Evolutionary conservation across 1,140 invertebrate genomes (phyloP).

Genomic region (Nixonia krombeini): DNA sequence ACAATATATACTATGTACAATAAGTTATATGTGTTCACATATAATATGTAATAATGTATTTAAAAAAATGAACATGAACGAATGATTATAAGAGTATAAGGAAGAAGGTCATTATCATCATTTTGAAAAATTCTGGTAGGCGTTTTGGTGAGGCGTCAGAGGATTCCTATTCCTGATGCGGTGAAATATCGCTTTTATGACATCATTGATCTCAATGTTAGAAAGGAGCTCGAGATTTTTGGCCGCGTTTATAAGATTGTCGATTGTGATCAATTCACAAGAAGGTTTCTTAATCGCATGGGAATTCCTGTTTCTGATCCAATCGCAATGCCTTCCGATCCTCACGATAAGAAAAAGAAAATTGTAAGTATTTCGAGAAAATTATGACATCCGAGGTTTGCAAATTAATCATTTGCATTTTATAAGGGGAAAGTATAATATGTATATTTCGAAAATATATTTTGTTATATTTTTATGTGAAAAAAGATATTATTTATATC

Average conservation of each 20-base stretch:
- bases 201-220: slow-evolving; percentile 83
- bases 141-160: slow-evolving; percentile 81
- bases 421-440: too few relatives aligned
- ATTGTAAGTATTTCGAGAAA: slow-evolving; percentile 50
- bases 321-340: slow-evolving; percentile 74
- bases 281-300: slow-evolving; percentile 85
- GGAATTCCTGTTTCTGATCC: slow-evolving; percentile 87
- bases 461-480: too few relatives aligned
- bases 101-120: too few relatives aligned
- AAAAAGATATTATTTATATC: too few relatives aligned
- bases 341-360: slow-evolving; percentile 63
- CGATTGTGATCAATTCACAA: slow-evolving; percentile 88
- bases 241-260: slow-evolving; percentile 86
- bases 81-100: too few relatives aligned
- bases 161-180: slow-evolving; percentile 79
- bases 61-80: too few relatives aligned
- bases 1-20: too few relatives aligned
- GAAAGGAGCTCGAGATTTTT: slow-evolving; percentile 81
- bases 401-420: slow-evolving; percentile 1
- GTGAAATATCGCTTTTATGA: slow-evolving; percentile 82
- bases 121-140: slow-evolving; percentile 68
- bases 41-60: too few relatives aligned
- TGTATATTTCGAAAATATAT: too few relatives aligned
- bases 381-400: not conserved
- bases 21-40: too few relatives aligned